phyloP scores from a whole-genome alignment of 2,888 invertebrate genomes.

The Elysia crispata region DNA sequence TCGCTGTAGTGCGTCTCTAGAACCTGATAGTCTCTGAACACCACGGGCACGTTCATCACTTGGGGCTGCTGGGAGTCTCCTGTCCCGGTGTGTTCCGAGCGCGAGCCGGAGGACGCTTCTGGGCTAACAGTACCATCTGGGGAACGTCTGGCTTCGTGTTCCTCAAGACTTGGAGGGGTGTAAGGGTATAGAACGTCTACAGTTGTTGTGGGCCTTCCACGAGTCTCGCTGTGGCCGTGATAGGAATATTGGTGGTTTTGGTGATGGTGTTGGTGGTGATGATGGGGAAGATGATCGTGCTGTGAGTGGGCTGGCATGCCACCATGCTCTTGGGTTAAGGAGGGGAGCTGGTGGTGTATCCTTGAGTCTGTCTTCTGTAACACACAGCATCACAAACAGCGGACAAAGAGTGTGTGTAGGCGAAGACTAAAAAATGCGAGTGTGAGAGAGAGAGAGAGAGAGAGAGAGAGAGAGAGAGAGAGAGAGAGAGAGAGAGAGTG shows the following conservation, averaged over 20 bases:
- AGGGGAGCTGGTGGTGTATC: slow-evolving; percentile 77
- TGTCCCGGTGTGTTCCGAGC: neutral
- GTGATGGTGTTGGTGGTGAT: slow-evolving; percentile 6
- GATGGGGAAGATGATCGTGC: neutral
- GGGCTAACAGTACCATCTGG: no score
- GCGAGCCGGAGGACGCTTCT: neutral
- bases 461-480: neutral
- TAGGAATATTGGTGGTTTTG: neutral
- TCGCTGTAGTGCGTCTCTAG: slow-evolving; percentile 62
- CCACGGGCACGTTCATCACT: slow-evolving; percentile 50
- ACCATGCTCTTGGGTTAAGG: neutral
- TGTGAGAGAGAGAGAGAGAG: neutral
- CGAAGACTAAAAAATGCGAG: neutral
- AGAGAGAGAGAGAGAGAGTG: neutral
- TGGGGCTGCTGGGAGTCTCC: neutral
- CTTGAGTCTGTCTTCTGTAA: slow-evolving; percentile 80
- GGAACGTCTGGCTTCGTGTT: slow-evolving; percentile 43
- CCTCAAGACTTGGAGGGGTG: slow-evolving; percentile 57
- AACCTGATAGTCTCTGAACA: slow-evolving; percentile 45
- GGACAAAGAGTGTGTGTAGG: neutral
- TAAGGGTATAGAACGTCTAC: slow-evolving; percentile 58
- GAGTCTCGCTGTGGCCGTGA: slow-evolving; percentile 40
- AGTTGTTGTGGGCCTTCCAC: slow-evolving; percentile 43
- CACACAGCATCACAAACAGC: neutral
- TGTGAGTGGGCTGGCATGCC: neutral